Conservation (phyloP, 2,113 vertebrate species). For the Corythoichthys haematopterus region DNA sequence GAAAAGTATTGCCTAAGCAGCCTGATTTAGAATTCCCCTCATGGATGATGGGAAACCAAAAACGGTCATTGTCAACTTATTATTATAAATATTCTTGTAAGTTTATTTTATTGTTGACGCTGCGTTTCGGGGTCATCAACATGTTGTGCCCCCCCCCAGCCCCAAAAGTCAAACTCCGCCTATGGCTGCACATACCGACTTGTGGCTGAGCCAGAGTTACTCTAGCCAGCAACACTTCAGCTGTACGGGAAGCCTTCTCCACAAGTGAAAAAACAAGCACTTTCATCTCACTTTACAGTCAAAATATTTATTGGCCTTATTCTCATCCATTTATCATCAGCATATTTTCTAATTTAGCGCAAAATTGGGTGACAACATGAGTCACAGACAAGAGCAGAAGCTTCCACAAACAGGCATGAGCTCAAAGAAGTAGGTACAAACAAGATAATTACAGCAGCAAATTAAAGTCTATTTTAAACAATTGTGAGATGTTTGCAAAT, state of each 20-base stretch:
- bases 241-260: constrained; percentile 49
- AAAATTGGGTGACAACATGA: constrained; percentile 25
- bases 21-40: too few relatives aligned
- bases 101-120: too few relatives aligned
- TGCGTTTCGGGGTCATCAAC: too few relatives aligned
- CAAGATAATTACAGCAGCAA: constrained; percentile 54
- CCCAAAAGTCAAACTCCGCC: too few relatives aligned
- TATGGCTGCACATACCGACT: constrained; percentile 14
- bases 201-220: constrained; percentile 60
- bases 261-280: constrained; percentile 68
- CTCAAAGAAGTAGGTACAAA: constrained; percentile 54
- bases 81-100: too few relatives aligned
- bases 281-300: constrained; percentile 58
- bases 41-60: too few relatives aligned
- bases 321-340: constrained; percentile 14
- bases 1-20: too few relatives aligned
- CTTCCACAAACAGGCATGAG: constrained; percentile 32
- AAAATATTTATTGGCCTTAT: constrained; percentile 35
- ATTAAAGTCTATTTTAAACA: constrained; percentile 53
- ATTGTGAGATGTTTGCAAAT: constrained; percentile 48
- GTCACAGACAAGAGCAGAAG: constrained; percentile 29
- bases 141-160: too few relatives aligned
- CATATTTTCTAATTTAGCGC: neutral
- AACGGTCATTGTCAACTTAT: too few relatives aligned
- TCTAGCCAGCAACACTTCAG: constrained; percentile 36